phyloP scores from a whole-genome alignment of 2,113 vertebrate species.

The Camelus dromedarius region DNA sequence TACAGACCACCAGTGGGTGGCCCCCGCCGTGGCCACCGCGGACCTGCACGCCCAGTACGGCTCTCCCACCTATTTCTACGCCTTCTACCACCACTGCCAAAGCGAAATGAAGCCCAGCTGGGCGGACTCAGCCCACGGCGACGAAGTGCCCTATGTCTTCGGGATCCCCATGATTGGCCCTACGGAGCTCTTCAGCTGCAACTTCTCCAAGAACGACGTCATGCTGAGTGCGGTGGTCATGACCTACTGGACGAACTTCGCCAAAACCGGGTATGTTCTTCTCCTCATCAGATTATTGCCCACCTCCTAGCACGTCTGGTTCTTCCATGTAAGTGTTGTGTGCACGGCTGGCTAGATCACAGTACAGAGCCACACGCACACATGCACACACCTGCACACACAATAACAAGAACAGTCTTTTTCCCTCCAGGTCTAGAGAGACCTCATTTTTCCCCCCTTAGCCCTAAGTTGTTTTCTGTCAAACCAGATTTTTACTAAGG shows the following conservation, averaged over 20 bases:
- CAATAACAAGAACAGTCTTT: fast-evolving
- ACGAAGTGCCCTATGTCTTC: constrained; percentile 98
- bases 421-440: fast-evolving
- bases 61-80: constrained; percentile 98
- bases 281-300: fast-evolving
- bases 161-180: constrained; percentile 98
- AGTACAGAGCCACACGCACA: fast-evolving
- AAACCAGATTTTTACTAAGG: neutral
- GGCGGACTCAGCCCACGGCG: constrained; percentile 97
- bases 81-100: constrained; percentile 98
- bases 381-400: neutral
- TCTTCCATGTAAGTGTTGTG: fast-evolving
- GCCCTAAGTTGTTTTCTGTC: no score
- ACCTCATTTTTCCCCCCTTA: neutral
- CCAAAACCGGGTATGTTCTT: constrained; percentile 95
- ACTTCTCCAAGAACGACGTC: constrained; percentile 98
- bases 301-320: fast-evolving
- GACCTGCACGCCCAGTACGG: constrained; percentile 98
- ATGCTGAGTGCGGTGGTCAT: constrained; percentile 99
- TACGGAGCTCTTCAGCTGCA: constrained; percentile 96
- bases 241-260: constrained; percentile 99
- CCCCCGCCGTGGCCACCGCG: constrained; percentile 96
- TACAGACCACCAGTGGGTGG: constrained; percentile 99
- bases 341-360: fast-evolving
- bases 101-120: constrained; percentile 98